Percentiles rank a stretch among this genome's conserved stretches.
phyloP scores from a whole-genome alignment of 2,113 vertebrate genomes.

The Corythoichthys intestinalis region DNA sequence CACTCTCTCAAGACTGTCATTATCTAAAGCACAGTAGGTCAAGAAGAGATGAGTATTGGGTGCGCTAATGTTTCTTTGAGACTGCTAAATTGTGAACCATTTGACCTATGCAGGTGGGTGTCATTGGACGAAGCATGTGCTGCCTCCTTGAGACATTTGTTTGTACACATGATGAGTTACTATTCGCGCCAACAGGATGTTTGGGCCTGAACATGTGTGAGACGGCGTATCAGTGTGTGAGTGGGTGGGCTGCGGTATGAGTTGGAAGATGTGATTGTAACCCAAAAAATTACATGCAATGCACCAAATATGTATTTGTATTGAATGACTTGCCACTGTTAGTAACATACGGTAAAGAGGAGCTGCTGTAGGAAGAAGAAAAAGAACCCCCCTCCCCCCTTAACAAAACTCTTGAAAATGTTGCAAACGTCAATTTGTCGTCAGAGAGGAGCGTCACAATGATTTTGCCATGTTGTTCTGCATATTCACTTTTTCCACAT shows the following conservation, averaged over 20 bases:
- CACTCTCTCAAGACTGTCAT: too few relatives aligned
- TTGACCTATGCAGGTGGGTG: slow-evolving; percentile 67
- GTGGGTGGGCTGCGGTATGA: slow-evolving; percentile 12
- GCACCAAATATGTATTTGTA: slow-evolving; percentile 40
- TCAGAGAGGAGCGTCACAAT: slow-evolving; percentile 51
- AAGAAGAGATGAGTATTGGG: not conserved
- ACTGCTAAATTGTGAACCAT: slow-evolving; percentile 28
- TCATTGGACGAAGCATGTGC: slow-evolving; percentile 37
- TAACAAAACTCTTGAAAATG: slow-evolving; percentile 39
- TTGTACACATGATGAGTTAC: slow-evolving; percentile 72
- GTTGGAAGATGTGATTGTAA: slow-evolving; percentile 20
- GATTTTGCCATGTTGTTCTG: slow-evolving; percentile 54
- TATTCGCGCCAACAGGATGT: slow-evolving; percentile 68
- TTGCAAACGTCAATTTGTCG: slow-evolving; percentile 51
- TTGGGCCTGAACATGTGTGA: slow-evolving; percentile 54
- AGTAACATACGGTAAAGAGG: slow-evolving; percentile 20
- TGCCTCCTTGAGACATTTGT: slow-evolving; percentile 57
- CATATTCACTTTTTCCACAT: slow-evolving; percentile 76
- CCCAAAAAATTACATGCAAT: slow-evolving; percentile 30
- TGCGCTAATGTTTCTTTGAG: not conserved
- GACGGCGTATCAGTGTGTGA: slow-evolving; percentile 37
- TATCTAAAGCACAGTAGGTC: not conserved
- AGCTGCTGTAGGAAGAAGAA: slow-evolving; percentile 13
- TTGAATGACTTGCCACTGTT: slow-evolving; percentile 31
- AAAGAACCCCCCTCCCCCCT: not conserved